A percentile compares a stretch with the other conserved stretches of the same genome.
phyloP scores from a whole-genome alignment of 2,797 vertebrate genomes.

The Muscicapa striata region DNA sequence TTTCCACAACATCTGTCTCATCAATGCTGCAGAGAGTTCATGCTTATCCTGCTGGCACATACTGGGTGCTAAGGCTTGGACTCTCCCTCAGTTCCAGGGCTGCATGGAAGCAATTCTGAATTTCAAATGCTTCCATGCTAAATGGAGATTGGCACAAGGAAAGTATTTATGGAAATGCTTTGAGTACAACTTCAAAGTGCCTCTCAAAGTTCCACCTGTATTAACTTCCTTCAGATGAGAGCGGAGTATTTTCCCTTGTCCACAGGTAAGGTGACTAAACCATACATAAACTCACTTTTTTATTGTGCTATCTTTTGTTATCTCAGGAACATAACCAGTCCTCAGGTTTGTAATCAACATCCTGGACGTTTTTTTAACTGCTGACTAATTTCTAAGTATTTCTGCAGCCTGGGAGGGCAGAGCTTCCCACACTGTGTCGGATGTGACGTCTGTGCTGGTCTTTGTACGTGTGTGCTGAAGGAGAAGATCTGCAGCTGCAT shows the following conservation, averaged over 20 bases:
- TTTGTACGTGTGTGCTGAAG: not conserved
- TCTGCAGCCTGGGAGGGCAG: not conserved
- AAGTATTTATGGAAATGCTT: not conserved
- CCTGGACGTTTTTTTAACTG: not conserved
- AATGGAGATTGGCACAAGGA: not conserved
- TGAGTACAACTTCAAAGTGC: not conserved
- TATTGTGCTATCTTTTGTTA: accelerated
- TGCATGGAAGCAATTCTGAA: not conserved
- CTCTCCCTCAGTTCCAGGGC: not conserved
- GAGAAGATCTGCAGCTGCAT: not conserved
- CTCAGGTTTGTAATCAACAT: not conserved
- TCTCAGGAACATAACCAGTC: not conserved
- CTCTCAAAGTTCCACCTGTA: not conserved
- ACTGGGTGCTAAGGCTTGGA: not conserved
- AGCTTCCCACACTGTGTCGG: not conserved
- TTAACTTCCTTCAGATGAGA: not conserved
- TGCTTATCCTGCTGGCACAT: not conserved
- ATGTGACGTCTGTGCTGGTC: not conserved
- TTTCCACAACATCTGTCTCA: not conserved
- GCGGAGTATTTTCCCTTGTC: not conserved
- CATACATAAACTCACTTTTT: not conserved
- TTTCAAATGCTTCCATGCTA: not conserved
- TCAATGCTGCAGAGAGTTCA: not conserved
- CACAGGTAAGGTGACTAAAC: not conserved
- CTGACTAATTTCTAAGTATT: not conserved